Base-by-base conservation (phyloP, 1,140 invertebrate species). In the Camponotus vicinus region DNA sequence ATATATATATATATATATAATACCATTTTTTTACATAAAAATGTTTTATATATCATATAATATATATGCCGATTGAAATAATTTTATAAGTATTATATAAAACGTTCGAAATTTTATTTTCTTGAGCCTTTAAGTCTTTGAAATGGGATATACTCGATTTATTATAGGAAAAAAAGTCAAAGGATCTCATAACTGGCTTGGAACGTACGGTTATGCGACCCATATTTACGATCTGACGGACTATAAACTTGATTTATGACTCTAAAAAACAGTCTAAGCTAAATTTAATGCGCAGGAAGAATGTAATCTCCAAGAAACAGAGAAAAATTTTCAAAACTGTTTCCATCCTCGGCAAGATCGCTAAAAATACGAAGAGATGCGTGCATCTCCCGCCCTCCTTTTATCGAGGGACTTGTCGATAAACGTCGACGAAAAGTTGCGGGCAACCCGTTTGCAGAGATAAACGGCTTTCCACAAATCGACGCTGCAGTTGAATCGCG, bases 351-450 rank as follows among this genome's bases (percentile, higher is more conserved):
- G 57, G n/a, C 32, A 21, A 63, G 27, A 83, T 61, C 69, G 42
- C 69, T 83, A 73, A 49, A 75, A 83, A 83, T 73, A 55, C 67
- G 79, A n/a, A 73, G 27, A 82, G 69, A 73, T 61, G 79, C 79
- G 69, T 83, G 71, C 79, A 45, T 63, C 42, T 34, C 40, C 45
- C 55, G n/a, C 8, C 34, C 40, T 73, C 40, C 55, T 49, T 75
- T 83, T 83, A 83, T 83, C 79, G 79, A 27, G 55, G 42, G 79
- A 83, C 75, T 83, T 83, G 79, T 83, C 79, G 79, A 83, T 83
- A 83, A 83, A 83, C 79, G 79, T 83, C 79, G 79, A 61, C 79
- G 79, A 73, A 83, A 83, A 83, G 79, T 83, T 83, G 79, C 57
- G 69, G 69, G 79, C 55, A 73, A 82, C 52, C 79, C 79, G 69